phyloP scores from a whole-genome alignment of 1,140 invertebrate genomes.

The Drosophila tristis region DNA sequence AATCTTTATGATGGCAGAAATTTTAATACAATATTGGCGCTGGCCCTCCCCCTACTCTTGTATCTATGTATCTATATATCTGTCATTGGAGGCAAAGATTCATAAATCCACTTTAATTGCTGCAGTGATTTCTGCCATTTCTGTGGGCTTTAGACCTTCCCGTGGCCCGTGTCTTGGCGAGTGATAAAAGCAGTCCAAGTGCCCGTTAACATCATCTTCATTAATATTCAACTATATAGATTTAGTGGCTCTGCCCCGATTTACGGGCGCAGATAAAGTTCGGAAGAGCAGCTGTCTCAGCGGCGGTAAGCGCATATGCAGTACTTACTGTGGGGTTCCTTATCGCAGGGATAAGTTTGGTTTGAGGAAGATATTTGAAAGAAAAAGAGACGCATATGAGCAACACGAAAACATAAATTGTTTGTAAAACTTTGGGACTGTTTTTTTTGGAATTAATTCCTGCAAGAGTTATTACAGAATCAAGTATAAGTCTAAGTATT shows the following conservation, averaged over 20 bases:
- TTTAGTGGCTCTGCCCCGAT: conserved; percentile 49
- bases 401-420: too few species aligned
- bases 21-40: conserved; percentile 78
- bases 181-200: conserved; percentile 65
- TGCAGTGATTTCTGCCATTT: conserved; percentile 69
- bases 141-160: conserved; percentile 1
- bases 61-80: conserved; percentile 48
- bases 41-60: conserved; percentile 6
- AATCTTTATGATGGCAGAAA: conserved; percentile 81
- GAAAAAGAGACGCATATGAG: too few species aligned
- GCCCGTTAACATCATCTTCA: conserved; percentile 71
- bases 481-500: too few species aligned
- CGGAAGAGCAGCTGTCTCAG: conserved; percentile 27
- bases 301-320: neutral
- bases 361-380: too few species aligned
- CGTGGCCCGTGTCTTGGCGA: conserved; percentile 43
- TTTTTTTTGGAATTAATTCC: too few species aligned
- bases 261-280: conserved; percentile 62
- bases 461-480: too few species aligned
- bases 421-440: too few species aligned
- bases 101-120: conserved; percentile 81
- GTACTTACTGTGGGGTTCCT: too few species aligned
- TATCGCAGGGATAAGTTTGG: too few species aligned
- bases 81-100: conserved; percentile 58
- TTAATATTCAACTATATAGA: conserved; percentile 76